A percentile compares a stretch with the other conserved stretches of the same genome.
Evolutionary conservation across 1,140 invertebrate species (phyloP).

Genomic region (silkworm (Bombyx mori)): ASM3026992v2 NC_085116.1:10184001-10184500

Average conservation of each 20-base stretch:
- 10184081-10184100: conserved; percentile 25
- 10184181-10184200: conserved; percentile 5
- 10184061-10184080: conserved; percentile 41
- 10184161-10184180: conserved; percentile 1
- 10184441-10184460: too few species aligned
- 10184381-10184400: conserved; percentile 17
- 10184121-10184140: conserved; percentile 27
- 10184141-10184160: not conserved
- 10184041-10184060: conserved; percentile 29
- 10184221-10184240: conserved; percentile 1
- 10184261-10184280: conserved; percentile 1
- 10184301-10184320: conserved; percentile 43
- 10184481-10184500: too few species aligned
- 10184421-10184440: not conserved
- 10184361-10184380: conserved; percentile 23
- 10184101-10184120: not conserved
- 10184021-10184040: conserved; percentile 34
- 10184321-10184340: conserved; percentile 34
- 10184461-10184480: too few species aligned
- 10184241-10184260: too few species aligned
- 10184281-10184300: conserved; percentile 36
- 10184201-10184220: not conserved
- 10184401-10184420: conserved; percentile 5
- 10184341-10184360: conserved; percentile 29
- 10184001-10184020: conserved; percentile 2